Evolutionary conservation across 2,888 invertebrate genomes (phyloP).

Genomic region (Phengaris alcon): DNA sequence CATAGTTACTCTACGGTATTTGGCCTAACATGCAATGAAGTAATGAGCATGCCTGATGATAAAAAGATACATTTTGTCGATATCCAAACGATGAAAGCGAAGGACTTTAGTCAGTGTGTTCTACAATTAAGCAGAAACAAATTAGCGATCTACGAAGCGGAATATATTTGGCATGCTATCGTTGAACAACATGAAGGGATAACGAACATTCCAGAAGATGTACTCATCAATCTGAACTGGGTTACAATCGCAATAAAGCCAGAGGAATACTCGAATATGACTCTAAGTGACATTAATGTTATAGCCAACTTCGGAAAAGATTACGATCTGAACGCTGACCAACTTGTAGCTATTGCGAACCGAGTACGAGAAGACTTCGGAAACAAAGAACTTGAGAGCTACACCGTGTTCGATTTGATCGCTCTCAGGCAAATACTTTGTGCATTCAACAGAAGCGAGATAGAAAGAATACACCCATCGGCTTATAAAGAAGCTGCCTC

Average conservation of each 20-base stretch:
- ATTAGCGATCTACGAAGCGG: constrained; percentile 50
- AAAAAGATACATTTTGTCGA: constrained; percentile 46
- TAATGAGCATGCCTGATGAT: constrained; percentile 49
- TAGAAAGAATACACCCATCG: constrained; percentile 72
- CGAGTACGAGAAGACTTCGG: constrained; percentile 75
- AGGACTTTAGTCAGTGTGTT: constrained; percentile 60
- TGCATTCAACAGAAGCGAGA: constrained; percentile 74
- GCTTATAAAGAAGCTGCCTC: constrained; percentile 73
- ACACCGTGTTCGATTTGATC: constrained; percentile 76
- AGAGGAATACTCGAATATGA: constrained; percentile 73
- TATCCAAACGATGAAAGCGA: constrained; percentile 50
- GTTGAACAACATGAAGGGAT: constrained; percentile 54
- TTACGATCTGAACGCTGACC: constrained; percentile 60
- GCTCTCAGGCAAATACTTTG: constrained; percentile 78
- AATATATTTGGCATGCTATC: constrained; percentile 61
- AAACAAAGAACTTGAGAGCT: constrained; percentile 75
- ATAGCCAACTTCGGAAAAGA: constrained; percentile 77
- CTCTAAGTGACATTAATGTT: constrained; percentile 73
- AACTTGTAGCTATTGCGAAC: constrained; percentile 69
- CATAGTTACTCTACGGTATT: not conserved
- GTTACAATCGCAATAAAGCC: constrained; percentile 67
- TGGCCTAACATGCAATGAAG: constrained; percentile 52
- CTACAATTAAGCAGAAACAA: constrained; percentile 57
- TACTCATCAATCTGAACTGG: constrained; percentile 66
- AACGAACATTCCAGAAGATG: constrained; percentile 63